These are phyloP conservation scores for Falco columbarius DNA, from an alignment of 2,797 vertebrate species.

Conservation along the genomic window DNA sequence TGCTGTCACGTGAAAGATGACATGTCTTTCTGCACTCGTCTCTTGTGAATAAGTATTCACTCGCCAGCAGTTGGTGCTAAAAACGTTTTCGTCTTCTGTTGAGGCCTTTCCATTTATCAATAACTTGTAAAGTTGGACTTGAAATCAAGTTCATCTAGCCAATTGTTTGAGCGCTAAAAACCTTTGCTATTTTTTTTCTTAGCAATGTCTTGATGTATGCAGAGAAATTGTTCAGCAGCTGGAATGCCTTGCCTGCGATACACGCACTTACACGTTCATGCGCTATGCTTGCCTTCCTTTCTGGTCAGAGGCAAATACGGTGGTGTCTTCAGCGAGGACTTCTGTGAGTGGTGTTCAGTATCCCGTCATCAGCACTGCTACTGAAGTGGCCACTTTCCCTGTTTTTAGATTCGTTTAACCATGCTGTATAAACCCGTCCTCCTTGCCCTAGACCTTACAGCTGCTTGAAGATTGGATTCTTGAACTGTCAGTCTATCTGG, in stretches of 20 bases:
- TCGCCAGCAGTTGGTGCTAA: slow-evolving; percentile 17
- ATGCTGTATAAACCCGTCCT: background rate
- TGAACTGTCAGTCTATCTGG: background rate
- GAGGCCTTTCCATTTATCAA: background rate
- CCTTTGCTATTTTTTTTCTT: background rate
- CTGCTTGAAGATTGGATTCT: background rate
- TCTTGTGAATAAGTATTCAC: background rate
- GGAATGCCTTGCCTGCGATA: background rate
- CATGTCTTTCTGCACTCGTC: rapidly evolving
- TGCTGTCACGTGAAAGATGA: background rate
- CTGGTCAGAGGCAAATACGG: background rate
- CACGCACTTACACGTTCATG: background rate
- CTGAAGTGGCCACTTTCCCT: background rate
- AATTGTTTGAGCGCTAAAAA: background rate
- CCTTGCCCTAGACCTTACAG: background rate
- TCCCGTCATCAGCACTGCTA: background rate
- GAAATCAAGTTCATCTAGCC: background rate
- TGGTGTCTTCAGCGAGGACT: background rate
- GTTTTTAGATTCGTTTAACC: background rate
- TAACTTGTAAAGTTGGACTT: background rate
- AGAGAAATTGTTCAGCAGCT: background rate
- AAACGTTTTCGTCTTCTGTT: background rate
- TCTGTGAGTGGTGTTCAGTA: background rate
- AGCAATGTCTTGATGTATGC: background rate
- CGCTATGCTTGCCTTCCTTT: background rate